Evolutionary conservation across 1,140 invertebrate species (phyloP), one percentile per base, ranked within the genome.

Genomic region (Sycophaga agraensis): DNA sequence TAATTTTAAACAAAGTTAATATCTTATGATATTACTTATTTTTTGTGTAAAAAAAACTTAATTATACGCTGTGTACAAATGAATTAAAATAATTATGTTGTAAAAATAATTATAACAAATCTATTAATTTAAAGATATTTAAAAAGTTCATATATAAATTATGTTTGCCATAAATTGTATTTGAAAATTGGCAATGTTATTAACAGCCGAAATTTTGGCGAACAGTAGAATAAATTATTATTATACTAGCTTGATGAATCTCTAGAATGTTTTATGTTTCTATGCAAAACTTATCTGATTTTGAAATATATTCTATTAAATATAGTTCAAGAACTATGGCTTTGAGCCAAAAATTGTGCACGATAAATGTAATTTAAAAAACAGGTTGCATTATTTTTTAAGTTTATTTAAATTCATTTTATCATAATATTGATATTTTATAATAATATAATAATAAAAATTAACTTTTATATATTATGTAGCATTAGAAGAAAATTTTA

Each of bases 231-330:
- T 19, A 59, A 59, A 50, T 50, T 40, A 28, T 42, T 40, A 50
- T 4, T 5, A 34, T 31, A 2, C 9, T 48, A n/a, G 11, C 22
- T 50, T n/a, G 34, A 49, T 58, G 5, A 48, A 48, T 58, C 22
- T 40, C 16, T 40, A 37, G 0, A 2, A 42, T 5, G 35, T 37
- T 31, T 2, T n/a, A n/a, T n/a, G n/a, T 58, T 59, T 59, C 21
- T 66, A 39, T 63, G 63, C 61, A 62, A 68, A 61, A 54, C 56
- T 51, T 59, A 62, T 66, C 49, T 59, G 48, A 68, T 64, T 68
- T 64, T 59, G 54, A 64, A 59, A 59, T 21, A 59, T 48, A 35
- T 26, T 12, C 17, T 50, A 53, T 59, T 63, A 67, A 62, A 56
- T 35, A 49, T 57, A 63, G 54, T 65, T 65, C 21, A 45, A 68